Conservation (phyloP, 2,113 vertebrate genomes). For the Accipiter virgatus region DNA sequence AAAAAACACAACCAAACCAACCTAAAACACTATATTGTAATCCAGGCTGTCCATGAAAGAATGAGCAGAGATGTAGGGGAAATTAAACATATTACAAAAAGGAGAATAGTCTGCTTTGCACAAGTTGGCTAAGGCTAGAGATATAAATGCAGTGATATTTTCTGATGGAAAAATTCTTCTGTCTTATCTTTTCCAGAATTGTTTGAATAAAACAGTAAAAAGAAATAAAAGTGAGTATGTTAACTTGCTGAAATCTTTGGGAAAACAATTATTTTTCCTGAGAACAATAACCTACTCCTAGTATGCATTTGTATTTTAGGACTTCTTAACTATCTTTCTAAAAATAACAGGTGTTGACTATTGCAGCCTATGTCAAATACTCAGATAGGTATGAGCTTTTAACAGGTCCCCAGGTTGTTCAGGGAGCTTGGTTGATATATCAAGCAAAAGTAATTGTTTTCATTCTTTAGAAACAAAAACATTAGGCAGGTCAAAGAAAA, state of each 20-base stretch:
- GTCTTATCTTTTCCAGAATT: neutral
- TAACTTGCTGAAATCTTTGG: neutral
- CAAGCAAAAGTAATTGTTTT: neutral
- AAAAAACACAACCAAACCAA: no score
- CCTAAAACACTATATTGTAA: neutral
- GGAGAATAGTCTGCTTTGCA: neutral
- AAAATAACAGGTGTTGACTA: neutral
- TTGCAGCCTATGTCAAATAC: neutral
- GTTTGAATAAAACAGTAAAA: neutral
- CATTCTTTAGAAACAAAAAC: neutral
- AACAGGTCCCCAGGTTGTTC: neutral
- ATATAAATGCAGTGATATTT: neutral
- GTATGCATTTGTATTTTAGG: neutral
- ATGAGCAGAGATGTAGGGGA: neutral
- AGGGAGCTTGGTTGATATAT: neutral
- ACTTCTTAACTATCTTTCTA: neutral
- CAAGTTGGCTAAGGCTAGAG: neutral
- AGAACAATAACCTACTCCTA: neutral
- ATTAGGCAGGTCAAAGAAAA: neutral
- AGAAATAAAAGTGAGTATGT: neutral
- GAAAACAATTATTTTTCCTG: neutral
- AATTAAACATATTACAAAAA: neutral
- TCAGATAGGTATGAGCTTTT: neutral
- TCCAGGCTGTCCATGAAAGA: neutral
- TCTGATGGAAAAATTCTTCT: neutral